These are phyloP conservation scores for Procambarus clarkii DNA, from an alignment of 1,140 invertebrate species.

Conservation along the genomic window DNA sequence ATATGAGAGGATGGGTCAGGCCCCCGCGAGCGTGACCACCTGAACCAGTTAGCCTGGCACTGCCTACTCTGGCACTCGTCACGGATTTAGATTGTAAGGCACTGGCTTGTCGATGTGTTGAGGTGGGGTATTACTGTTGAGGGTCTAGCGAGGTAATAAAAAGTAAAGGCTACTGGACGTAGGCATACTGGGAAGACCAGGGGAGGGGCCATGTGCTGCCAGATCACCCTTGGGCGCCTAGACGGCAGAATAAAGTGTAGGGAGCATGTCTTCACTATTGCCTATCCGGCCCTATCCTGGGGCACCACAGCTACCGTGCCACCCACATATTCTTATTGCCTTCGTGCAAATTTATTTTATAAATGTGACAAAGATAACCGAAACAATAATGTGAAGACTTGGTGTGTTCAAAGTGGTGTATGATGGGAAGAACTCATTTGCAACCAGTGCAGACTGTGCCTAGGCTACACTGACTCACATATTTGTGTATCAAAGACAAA, in stretches of 20 bases:
- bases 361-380: constrained; percentile 17
- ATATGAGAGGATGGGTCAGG: constrained; percentile 67
- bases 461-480: constrained; percentile 32
- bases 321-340: background rate
- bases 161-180: constrained; percentile 3
- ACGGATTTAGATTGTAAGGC: constrained; percentile 3
- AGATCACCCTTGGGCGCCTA: background rate
- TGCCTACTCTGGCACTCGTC: constrained; percentile 11
- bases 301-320: background rate
- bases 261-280: background rate
- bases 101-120: constrained; percentile 23
- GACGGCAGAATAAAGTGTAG: background rate
- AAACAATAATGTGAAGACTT: constrained; percentile 17
- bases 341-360: constrained; percentile 47
- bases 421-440: constrained; percentile 10
- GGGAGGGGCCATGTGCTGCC: background rate
- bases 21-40: constrained; percentile 58
- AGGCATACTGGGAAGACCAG: background rate
- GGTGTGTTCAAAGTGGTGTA: constrained; percentile 32
- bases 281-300: background rate
- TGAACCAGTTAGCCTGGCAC: constrained; percentile 40
- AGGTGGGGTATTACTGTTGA: constrained; percentile 21
- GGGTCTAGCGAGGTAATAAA: constrained; percentile 24
- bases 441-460: no score
- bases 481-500: constrained; percentile 44